A percentile compares a stretch with the other conserved stretches of the same genome.
Conservation (phyloP, 2,888 invertebrate species). For the Galerucella nymphaeae region DNA sequence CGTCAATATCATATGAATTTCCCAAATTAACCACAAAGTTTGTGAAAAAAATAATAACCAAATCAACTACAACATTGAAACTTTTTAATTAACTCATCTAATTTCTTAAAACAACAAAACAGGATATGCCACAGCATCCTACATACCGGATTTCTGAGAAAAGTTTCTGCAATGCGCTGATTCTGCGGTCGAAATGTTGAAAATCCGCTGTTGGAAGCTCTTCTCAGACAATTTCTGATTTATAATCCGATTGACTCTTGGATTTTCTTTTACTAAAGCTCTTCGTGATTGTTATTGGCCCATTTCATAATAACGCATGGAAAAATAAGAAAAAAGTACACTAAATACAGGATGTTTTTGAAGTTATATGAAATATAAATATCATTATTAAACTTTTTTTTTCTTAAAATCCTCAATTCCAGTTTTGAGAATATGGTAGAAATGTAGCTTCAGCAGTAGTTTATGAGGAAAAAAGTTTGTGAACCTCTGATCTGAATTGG, state of each 20-base stretch:
- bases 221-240: slow-evolving; percentile 47
- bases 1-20: not conserved
- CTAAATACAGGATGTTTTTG: not conserved
- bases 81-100: not conserved
- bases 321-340: not conserved
- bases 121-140: not conserved
- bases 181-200: slow-evolving; percentile 49
- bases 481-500: no score
- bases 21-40: not conserved
- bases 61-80: not conserved
- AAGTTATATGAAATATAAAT: no score
- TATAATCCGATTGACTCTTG: slow-evolving; percentile 45
- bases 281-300: not conserved
- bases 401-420: no score
- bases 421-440: no score
- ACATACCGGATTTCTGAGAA: slow-evolving; percentile 18
- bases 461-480: no score
- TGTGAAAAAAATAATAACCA: not conserved
- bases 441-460: no score
- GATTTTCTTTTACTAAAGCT: not conserved
- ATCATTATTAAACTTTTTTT: no score
- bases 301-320: not conserved
- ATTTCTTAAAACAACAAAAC: not conserved
- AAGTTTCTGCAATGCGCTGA: slow-evolving; percentile 51
- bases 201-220: slow-evolving; percentile 37